Percentiles rank a stretch among this genome's conserved stretches.
These are phyloP conservation scores for Porites lobata DNA, from an alignment of 92 coral and sea anemone species.

Conservation along the genomic window DNA sequence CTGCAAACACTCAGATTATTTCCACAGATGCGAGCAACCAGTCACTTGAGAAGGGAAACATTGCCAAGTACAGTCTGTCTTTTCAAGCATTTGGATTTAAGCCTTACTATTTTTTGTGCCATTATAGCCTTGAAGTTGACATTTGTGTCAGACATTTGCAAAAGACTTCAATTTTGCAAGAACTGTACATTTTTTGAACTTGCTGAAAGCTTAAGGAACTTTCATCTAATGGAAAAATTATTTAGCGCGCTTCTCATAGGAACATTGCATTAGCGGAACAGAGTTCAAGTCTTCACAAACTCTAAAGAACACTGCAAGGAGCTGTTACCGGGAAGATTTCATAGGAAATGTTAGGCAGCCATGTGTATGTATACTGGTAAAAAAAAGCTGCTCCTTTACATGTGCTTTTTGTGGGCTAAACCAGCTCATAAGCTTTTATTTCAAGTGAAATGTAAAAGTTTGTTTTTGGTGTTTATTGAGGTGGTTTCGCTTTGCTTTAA, in stretches of 20 bases:
- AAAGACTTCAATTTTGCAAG: constrained; percentile 38
- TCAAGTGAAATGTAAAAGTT: not conserved
- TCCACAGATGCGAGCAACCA: constrained; percentile 46
- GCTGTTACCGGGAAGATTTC: constrained; percentile 47
- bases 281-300: constrained; percentile 53
- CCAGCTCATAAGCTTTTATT: constrained; percentile 23
- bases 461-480: not conserved
- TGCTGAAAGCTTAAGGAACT: constrained; percentile 43
- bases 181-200: constrained; percentile 38
- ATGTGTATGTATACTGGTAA: constrained; percentile 76
- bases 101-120: constrained; percentile 27
- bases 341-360: constrained; percentile 86
- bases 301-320: constrained; percentile 37
- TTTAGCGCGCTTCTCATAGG: constrained; percentile 46
- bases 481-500: constrained; percentile 16
- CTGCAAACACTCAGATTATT: constrained; percentile 62
- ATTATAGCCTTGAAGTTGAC: constrained; percentile 55
- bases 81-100: constrained; percentile 59
- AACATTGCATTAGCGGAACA: constrained; percentile 43
- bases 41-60: constrained; percentile 37
- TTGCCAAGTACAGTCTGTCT: constrained; percentile 44
- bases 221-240: constrained; percentile 52
- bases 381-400: constrained; percentile 12
- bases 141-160: constrained; percentile 49
- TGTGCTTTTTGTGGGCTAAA: constrained; percentile 19